Base-by-base conservation (phyloP, 2,888 invertebrate species). In the Ochropleura leucogaster region DNA sequence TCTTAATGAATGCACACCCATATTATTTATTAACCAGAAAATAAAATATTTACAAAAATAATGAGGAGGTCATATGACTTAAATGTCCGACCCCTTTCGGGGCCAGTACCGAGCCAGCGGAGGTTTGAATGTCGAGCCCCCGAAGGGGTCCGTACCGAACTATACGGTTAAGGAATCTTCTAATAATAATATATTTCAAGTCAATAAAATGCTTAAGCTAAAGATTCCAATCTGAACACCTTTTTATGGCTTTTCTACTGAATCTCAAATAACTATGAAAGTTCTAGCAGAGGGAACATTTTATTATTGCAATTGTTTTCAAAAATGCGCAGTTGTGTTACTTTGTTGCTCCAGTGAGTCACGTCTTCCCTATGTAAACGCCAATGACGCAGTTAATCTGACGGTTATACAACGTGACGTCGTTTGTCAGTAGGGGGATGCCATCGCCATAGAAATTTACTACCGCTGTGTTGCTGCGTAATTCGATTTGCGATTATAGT, bases 321-420 rank as follows among this genome's bases (percentile, higher is more conserved):
- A 6, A 40, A 69, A 10, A 40, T 53, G 30, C 53, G 49, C 18
- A 51, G 42, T 68, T 57, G 46, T 47, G 53, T 53, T 30, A 57
- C 59, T 40, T 59, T 40, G 16, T 8, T 42, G 20, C 14, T 67
- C 46, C 40, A 59, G 18, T 65, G 12, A 47, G 46, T 62, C 65
- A 57, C 46, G 20, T 51, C 30, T 44, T 60, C 12, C 47, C 51
- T 40, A 5, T 16, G 47, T 47, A 60, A 79, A 68, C 64, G 20
- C 57, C 64, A 65, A 71, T 79, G 81, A 79, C 81, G 80, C 65
- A 82, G 44, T 68, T 71, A 65, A 83, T 71, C 55, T 74, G 57
- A n/a, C 16, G 10, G 42, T 60, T 65, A 66, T 66, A 68, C 55
- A 9, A 57, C n/a, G 51, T 82, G 83, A 82, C 83, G 83, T 83